Evolutionary conservation across 2,113 vertebrate species (phyloP), one percentile per base, ranked within the genome.

Genomic region (Oncorhynchus kisutch): DNA sequence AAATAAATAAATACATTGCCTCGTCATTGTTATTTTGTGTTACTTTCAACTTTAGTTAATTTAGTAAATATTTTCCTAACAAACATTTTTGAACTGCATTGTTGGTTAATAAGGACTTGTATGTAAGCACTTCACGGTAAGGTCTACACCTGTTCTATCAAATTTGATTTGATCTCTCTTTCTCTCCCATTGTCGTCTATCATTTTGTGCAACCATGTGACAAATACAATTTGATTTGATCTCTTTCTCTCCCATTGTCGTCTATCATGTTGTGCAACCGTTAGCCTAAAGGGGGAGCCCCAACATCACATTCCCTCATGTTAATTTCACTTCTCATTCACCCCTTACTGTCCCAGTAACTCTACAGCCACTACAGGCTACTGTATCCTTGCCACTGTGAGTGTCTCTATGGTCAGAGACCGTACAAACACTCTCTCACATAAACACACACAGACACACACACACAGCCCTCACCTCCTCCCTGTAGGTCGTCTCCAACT

Each of bases 271-370:
- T 78, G 14, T 87, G 71, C 88, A 73, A 31, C 34, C 62, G 7
- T 70, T 71, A 69, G 22, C 86, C 93, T 81, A 93, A 89, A 92
- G 92, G 92, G 92, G 92, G 93, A 91, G 91, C 92, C 86, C 92
- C 89, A 87, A 90, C 90, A 84, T 84, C 91, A 92, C 75, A 77
- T 87, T 90, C 79, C 48, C 68, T 29, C 1, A 25, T 9, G 20
- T n/a, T n/a, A 7, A 14, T 51, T 71, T 60, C 22, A 8, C 57
- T 70, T 60, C 22, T 57, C 49, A 11, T 48, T 62, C 48, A 45
- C 34, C 49, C 6, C 67, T 9, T 45, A 22, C 34, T 70, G 20
- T 70, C 34, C 39, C 68, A 70, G 34, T 45, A 20, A 49, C 11
- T 49, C 9, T 48, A 8, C 69, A 69, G 72, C 13, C 66, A 14